phyloP scores from a whole-genome alignment of 2,797 vertebrate genomes.

The Arctocebus calabarensis region DNA sequence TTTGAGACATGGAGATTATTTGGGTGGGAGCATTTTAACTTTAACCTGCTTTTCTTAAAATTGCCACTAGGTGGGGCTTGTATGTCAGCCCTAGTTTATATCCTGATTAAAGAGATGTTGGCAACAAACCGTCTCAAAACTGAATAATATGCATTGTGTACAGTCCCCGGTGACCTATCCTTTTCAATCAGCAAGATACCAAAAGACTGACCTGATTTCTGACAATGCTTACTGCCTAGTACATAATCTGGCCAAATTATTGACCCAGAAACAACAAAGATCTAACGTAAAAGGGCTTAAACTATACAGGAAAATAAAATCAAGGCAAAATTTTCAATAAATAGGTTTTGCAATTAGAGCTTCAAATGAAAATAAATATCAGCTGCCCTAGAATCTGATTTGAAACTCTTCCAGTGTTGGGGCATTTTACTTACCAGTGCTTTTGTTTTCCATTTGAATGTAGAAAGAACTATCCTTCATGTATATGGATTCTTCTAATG shows the following conservation, averaged over 20 bases:
- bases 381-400: background rate
- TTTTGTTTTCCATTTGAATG: background rate
- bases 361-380: constrained; percentile 32
- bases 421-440: background rate
- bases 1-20: background rate
- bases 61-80: constrained; percentile 59
- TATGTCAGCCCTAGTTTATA: background rate
- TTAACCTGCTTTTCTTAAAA: constrained; percentile 52
- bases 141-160: background rate
- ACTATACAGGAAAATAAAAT: constrained; percentile 42
- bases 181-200: background rate
- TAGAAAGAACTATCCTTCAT: constrained; percentile 1
- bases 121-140: constrained; percentile 32
- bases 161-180: background rate
- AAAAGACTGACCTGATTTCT: constrained; percentile 18
- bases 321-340: constrained; percentile 3
- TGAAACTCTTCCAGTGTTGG: background rate
- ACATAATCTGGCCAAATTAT: background rate
- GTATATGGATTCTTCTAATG: background rate
- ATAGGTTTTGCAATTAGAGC: background rate
- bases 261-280: background rate
- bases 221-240: background rate
- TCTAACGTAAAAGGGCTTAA: background rate
- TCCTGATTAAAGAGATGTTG: background rate
- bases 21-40: background rate